Percentiles rank a stretch among this genome's conserved stretches.
These are phyloP conservation scores for Archips xylosteana DNA, from an alignment of 2,888 invertebrate species.

Conservation along the genomic window DNA sequence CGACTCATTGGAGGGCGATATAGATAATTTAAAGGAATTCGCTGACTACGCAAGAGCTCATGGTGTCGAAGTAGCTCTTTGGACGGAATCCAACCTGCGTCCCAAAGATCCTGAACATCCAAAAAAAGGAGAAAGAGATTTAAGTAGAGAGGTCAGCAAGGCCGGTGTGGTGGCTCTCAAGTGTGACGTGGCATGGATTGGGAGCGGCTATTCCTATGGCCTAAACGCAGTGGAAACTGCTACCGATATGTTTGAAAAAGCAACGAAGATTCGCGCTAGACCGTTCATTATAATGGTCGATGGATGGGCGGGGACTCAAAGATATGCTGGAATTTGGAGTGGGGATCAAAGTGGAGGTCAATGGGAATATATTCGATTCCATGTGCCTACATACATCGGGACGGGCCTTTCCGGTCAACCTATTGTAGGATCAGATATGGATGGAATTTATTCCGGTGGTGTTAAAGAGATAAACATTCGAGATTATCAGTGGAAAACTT, in stretches of 20 bases:
- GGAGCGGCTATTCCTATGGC: constrained; percentile 75
- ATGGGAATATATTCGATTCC: constrained; percentile 81
- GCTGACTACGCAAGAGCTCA: constrained; percentile 65
- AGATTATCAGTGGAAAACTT: constrained; percentile 80
- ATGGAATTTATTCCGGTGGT: constrained; percentile 75
- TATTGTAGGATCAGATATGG: constrained; percentile 77
- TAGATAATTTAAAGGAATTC: constrained; percentile 72
- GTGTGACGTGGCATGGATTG: constrained; percentile 81
- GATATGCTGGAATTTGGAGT: constrained; percentile 76
- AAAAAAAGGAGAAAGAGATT: constrained; percentile 77
- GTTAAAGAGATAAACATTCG: constrained; percentile 68
- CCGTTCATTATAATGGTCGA: constrained; percentile 77
- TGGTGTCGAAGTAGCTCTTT: constrained; percentile 74
- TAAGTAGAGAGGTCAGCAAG: constrained; percentile 67
- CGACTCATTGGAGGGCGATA: constrained; percentile 71
- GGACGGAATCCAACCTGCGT: constrained; percentile 76
- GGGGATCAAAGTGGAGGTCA: constrained; percentile 78
- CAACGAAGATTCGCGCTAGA: constrained; percentile 57
- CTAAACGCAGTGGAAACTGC: constrained; percentile 74
- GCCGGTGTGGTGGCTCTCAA: constrained; percentile 75
- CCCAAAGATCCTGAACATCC: constrained; percentile 71
- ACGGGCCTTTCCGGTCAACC: constrained; percentile 76
- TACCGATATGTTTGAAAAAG: constrained; percentile 61
- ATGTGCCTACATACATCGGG: constrained; percentile 78
- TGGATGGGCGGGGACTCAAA: constrained; percentile 80